Evolutionary conservation across 1,140 invertebrate genomes (phyloP), one percentile per base, ranked within the genome.

Genomic region (Radopholus similis): DNA sequence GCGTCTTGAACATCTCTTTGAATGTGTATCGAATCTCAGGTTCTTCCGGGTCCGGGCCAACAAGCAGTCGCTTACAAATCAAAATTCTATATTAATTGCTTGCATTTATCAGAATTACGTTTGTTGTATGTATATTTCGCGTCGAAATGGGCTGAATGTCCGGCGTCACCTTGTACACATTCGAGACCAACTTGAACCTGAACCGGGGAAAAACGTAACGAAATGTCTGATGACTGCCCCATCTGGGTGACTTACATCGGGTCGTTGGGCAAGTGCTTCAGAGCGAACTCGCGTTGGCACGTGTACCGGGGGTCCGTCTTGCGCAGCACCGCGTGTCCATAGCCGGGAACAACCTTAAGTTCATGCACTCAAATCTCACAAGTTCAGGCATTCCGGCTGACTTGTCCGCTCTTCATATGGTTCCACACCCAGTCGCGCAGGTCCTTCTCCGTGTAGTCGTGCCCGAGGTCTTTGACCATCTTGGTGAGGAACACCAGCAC

Each of bases 361-460:
- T 60, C 9, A 71, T 1, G n/a, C 1, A 56, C n/a, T 2, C 23
- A 23, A 55, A n/a, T n/a, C n/a, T n/a, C n/a, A 71, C 64, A 44
- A 18, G 18, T 32, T 3, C 37, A n/a, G 38, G 32, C n/a, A n/a
- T n/a, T n/a, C n/a, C n/a, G 53, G 38, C 42, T 34, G 21, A 75
- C 74, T 54, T 75, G 75, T 72, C 94, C 93, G 49, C 90, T 89
- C 84, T 95, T 95, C 13, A 97, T 86, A 0, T 92, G 94, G 81
- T 93, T 92, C 90, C 91, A 91, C 78, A 96, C 90, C 84, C 92
- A 96, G 13, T 95, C 90, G 82, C 91, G 91, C 13, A 97, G 85
- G 67, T 92, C 87, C 0, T 95, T 90, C 82, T 95, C 91, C 21
- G 88, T 89, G 21, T 90, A 89, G 57, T 90, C 88, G 37, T 90